phyloP scores from a whole-genome alignment of 1,140 invertebrate species.

The Formica selysi region DNA sequence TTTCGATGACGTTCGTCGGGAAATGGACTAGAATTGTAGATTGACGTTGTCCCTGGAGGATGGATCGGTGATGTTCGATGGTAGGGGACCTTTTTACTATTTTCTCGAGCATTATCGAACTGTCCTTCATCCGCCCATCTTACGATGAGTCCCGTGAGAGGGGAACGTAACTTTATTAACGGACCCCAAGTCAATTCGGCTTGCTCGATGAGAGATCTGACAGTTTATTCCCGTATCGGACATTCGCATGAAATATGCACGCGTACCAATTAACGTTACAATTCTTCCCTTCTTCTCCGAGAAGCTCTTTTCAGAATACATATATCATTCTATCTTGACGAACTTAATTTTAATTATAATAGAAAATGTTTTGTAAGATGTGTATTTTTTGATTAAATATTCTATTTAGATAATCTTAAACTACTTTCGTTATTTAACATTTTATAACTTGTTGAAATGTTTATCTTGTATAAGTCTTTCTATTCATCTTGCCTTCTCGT shows the following conservation, averaged over 20 bases:
- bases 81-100: constrained; percentile 38
- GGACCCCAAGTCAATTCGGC: constrained; percentile 73
- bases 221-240: constrained; percentile 25
- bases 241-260: constrained; percentile 41
- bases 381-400: neutral
- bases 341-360: neutral
- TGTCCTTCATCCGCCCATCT: constrained; percentile 22
- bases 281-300: neutral
- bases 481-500: constrained; percentile 23
- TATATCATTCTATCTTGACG: neutral
- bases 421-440: neutral
- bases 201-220: constrained; percentile 26
- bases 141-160: constrained; percentile 44
- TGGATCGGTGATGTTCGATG: neutral
- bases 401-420: neutral
- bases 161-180: constrained; percentile 76
- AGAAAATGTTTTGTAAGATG: neutral
- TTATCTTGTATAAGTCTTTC: neutral
- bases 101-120: constrained; percentile 47
- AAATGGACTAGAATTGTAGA: constrained; percentile 48
- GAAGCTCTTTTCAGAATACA: neutral
- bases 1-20: constrained; percentile 61
- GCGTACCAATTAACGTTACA: constrained; percentile 21
- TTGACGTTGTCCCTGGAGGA: constrained; percentile 13
- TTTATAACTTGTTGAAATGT: neutral